Base-by-base conservation (phyloP, 2,888 invertebrate genomes). In the Callimorpha dominula region DNA sequence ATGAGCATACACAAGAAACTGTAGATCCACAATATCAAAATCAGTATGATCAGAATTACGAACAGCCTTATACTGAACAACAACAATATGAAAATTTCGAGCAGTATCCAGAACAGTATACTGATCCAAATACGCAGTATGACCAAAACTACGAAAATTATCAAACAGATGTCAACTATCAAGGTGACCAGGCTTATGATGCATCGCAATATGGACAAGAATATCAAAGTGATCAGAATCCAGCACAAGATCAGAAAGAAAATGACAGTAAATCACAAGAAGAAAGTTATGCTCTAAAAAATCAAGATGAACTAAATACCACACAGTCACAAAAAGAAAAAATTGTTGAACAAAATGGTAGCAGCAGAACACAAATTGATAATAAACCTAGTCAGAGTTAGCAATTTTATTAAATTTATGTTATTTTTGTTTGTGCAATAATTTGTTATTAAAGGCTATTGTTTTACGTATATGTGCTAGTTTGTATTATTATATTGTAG, bases 361-460 rank as follows among this genome's bases (percentile, higher is more conserved):
- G 86, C 84, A 83, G 87, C 79, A 81, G 86, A 82, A 78, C 86
- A 81, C 88, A 89, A 80, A 89, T 86, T 69, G 88, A 90, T 78
- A 89, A 89, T 79, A 73, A 88, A 82, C 82, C 85, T 81, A 90
- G 86, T 87, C 89, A 93, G 86, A 95, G 94, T 92, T 95, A 95
- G 91, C 93, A 86, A 85, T 76, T 78, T 87, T 83, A 76, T 79
- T 84, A 83, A 72, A 73, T 78, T 77, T 85, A 81, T 80, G 74
- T 82, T 86, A 77, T 79, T 80, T 79, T 88, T 81, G 73, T 79
- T 88, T 77, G 93, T 93, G 93, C 93, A 93, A 93, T 94, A 92
- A 88, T 89, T 87, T 86, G 89, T 89, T 87, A 83, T 88, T 88
- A 80, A 82, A 80, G 83, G 88, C 88, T 86, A 86, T 80, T 80